Base-by-base conservation (phyloP, 2,888 invertebrate species). In the Sturmia bella region DNA sequence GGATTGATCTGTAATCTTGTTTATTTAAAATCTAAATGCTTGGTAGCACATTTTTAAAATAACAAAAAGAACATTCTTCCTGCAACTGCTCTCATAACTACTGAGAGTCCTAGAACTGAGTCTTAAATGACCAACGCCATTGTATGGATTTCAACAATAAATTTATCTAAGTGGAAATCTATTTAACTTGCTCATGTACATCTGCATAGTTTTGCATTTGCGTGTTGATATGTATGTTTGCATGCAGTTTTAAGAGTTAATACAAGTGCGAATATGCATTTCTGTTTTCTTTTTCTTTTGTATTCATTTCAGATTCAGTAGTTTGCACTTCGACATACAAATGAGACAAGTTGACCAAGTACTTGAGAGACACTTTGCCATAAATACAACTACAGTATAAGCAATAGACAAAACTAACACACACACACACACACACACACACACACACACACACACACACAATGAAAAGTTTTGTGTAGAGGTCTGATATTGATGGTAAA, bases 251-350 rank as follows among this genome's bases (percentile, higher is more conserved):
- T 43, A n/a, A 3, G 13, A 43, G 13, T 43, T n/a, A n/a, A n/a
- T 43, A 4, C 41, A n/a, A 13, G n/a, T 43, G 41, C n/a, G 3
- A n/a, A 2, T 15, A 43, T n/a, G n/a, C 13, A n/a, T 15, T 1
- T 6, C 3, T 15, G 1, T 43, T 43, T 43, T 9, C 9, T 9
- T 2, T 9, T 13, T 43, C 41, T 43, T 43, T 43, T n/a, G n/a
- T 43, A 43, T 43, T 43, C 41, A 43, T n/a, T 43, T 43, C 41
- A 43, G 5, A 43, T 43, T 43, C 41, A 43, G n/a, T n/a, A 43
- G 41, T 43, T 43, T 9, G 13, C 41, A 43, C n/a, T 15, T 15
- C 4, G n/a, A 15, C 2, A 43, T 43, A 43, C 41, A 43, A 43
- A 43, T 43, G 41, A 43, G n/a, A n/a, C n/a, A 43, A 43, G n/a